Evolutionary conservation across 2,113 vertebrate genomes (phyloP).

Genomic region (Piaya cayana): DNA sequence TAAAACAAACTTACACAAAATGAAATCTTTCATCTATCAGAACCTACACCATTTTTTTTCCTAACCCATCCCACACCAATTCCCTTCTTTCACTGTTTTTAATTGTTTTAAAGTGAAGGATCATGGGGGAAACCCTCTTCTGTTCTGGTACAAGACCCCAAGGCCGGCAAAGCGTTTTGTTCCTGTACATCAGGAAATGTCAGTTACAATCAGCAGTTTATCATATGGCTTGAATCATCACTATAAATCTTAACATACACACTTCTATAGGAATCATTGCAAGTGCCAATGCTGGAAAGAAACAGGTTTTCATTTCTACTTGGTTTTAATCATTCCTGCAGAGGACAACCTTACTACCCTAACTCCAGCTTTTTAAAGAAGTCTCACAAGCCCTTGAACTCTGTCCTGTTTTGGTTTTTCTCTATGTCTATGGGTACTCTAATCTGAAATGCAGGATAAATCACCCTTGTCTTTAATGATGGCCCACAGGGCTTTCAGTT

Average conservation of each 20-base stretch:
- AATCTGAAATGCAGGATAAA: not conserved
- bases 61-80: not conserved
- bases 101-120: not conserved
- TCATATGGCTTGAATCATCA: not conserved
- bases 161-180: not conserved
- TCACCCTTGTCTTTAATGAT: not conserved
- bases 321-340: not conserved
- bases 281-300: not conserved
- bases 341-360: not conserved
- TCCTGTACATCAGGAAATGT: not conserved
- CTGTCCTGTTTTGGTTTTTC: not conserved
- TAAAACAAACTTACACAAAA: not conserved
- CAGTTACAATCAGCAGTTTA: not conserved
- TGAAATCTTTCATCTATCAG: not conserved
- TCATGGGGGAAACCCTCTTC: not conserved
- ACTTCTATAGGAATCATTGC: not conserved
- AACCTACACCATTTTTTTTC: not conserved
- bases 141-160: not conserved
- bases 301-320: not conserved
- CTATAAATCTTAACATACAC: not conserved
- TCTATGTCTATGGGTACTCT: not conserved
- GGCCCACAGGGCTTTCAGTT: not conserved
- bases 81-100: not conserved
- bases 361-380: not conserved
- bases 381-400: not conserved